These are phyloP conservation scores for Hyposoter didymator DNA, from an alignment of 2,888 invertebrate species.

Conservation along the genomic window DNA sequence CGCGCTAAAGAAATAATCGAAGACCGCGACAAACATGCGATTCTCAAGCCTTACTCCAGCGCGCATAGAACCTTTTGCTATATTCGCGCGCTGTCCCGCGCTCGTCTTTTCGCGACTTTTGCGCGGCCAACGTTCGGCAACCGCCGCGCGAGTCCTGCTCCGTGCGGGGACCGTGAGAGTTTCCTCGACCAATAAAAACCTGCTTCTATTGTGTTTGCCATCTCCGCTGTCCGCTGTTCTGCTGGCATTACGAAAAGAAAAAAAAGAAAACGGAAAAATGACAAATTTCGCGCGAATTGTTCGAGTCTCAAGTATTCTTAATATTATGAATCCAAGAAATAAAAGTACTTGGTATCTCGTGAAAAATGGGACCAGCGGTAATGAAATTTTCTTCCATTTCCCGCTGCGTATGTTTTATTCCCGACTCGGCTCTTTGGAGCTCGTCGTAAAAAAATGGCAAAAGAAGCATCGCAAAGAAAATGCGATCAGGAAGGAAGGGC, in stretches of 20 bases:
- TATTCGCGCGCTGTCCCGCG: conserved; percentile 18
- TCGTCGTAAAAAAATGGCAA: conserved; percentile 47
- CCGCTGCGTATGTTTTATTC: neutral
- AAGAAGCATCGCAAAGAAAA: conserved; percentile 32
- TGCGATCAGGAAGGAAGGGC: conserved; percentile 1
- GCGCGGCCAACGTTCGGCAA: conserved; percentile 60
- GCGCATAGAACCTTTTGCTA: neutral
- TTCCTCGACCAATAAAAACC: conserved; percentile 57
- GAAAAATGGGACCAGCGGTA: neutral
- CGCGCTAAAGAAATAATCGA: neutral
- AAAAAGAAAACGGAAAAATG: neutral
- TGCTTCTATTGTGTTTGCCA: conserved; percentile 45
- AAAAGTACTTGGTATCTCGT: neutral
- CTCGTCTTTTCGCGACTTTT: conserved; percentile 59
- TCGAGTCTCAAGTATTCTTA: too few species aligned
- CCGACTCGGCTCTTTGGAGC: conserved; percentile 34
- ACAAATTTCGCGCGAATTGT: neutral
- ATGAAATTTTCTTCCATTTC: conserved; percentile 32
- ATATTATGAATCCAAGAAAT: neutral
- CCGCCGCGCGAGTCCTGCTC: conserved; percentile 41
- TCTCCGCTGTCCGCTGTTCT: neutral
- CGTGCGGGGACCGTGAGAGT: conserved; percentile 61
- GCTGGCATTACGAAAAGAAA: conserved; percentile 15
- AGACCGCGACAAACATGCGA: conserved; percentile 40
- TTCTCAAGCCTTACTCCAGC: neutral